Conservation (phyloP, 2,888 invertebrate species). For the Perdita meconis region DNA sequence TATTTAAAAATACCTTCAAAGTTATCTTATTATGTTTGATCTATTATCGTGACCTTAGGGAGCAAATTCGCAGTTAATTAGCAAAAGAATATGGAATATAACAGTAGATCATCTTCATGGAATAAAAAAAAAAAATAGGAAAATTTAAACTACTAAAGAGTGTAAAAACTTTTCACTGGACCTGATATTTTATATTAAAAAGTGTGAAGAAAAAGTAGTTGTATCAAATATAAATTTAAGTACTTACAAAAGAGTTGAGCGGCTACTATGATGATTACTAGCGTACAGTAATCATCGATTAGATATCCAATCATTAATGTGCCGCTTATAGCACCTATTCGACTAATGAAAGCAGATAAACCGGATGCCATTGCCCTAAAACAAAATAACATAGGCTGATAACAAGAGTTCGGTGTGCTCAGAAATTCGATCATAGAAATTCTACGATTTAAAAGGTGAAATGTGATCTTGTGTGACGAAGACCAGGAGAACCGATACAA, state of each 20-base stretch:
- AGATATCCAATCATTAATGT: slow-evolving; percentile 91
- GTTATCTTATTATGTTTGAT: no score
- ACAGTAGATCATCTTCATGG: no score
- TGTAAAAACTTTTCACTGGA: no score
- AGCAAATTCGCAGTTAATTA: no score
- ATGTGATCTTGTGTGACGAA: background rate
- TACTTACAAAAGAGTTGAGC: slow-evolving; percentile 89
- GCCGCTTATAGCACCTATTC: slow-evolving; percentile 90
- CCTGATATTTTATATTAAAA: no score
- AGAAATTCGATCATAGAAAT: background rate
- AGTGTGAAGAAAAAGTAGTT: no score
- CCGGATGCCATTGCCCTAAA: slow-evolving; percentile 73
- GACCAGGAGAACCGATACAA: background rate
- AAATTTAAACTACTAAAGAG: no score
- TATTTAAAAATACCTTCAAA: no score
- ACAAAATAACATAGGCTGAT: background rate
- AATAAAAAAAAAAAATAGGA: no score
- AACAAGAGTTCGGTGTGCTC: background rate
- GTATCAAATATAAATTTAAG: background rate
- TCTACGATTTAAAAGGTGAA: background rate
- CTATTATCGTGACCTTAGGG: no score
- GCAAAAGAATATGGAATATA: no score
- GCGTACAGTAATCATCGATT: slow-evolving; percentile 90
- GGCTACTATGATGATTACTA: slow-evolving; percentile 87
- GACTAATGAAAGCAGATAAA: slow-evolving; percentile 87